A percentile compares a stretch with the other conserved stretches of the same genome.
phyloP scores from a whole-genome alignment of 2,888 invertebrate genomes.

The Parthenolecanium corni region DNA sequence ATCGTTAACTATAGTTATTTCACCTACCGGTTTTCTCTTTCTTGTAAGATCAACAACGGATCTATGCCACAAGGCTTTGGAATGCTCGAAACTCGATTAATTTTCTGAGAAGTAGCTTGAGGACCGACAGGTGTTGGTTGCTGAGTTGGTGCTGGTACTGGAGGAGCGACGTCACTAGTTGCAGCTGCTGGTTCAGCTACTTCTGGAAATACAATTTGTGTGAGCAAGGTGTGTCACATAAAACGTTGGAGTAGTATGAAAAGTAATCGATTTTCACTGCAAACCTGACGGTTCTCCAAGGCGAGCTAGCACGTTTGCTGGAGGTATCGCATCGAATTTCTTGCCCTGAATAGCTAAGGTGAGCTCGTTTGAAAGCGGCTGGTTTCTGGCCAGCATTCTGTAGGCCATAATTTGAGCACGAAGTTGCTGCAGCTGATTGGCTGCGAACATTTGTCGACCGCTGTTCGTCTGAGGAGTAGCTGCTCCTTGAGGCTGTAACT shows the following conservation, averaged over 20 bases:
- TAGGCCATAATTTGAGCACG: constrained; percentile 91
- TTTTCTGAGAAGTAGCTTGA: constrained; percentile 34
- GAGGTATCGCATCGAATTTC: constrained; percentile 32
- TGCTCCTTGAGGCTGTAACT: constrained; percentile 4
- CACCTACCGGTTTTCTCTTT: constrained; percentile 77
- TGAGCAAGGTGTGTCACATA: background rate
- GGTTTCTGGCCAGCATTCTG: constrained; percentile 77
- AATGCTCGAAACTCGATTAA: constrained; percentile 65
- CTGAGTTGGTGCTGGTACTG: constrained; percentile 30
- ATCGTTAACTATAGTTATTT: too few species aligned
- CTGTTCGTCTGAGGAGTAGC: constrained; percentile 17
- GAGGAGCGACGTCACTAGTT: constrained; percentile 9
- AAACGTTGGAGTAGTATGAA: background rate
- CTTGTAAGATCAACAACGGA: constrained; percentile 81
- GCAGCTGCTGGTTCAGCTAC: background rate
- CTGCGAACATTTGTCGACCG: constrained; percentile 36
- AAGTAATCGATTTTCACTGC: too few species aligned
- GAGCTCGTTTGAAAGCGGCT: constrained; percentile 71
- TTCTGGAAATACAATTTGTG: background rate
- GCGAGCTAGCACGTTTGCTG: too few species aligned
- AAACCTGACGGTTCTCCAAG: too few species aligned
- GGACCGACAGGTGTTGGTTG: constrained; percentile 39
- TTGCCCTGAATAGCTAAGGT: constrained; percentile 54
- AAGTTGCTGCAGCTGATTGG: constrained; percentile 73
- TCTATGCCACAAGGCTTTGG: constrained; percentile 89